Base-by-base conservation (phyloP, 2,888 invertebrate species). In the Copidosoma aretas region DNA sequence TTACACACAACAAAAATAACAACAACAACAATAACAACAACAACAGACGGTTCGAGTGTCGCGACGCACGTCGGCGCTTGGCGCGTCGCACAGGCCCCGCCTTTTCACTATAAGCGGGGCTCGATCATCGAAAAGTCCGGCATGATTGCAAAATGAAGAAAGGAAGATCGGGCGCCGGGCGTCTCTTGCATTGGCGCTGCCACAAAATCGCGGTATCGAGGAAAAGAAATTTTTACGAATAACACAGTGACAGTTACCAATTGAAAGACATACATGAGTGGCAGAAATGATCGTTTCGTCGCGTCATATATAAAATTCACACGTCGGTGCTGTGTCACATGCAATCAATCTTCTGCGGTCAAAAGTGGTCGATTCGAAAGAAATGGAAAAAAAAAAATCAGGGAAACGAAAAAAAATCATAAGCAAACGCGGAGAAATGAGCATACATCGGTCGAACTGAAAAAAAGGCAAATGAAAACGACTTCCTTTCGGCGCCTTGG, bases 401-500 rank as follows among this genome's bases (percentile, higher is more conserved):
- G 3, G 12, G 8, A 46, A 46, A 46, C 43, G 12, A 46, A 46
- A 17, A 17, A 3, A 17, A 17, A 17, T 46, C 12, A 15, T 14
- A 46, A 8, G 17, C 3, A 1, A 15, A 46, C 17, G 12, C 17
- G 12, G 43, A 41, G 52, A 19, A 24, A 46, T 21, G 54, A 63
- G 4, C 2, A 56, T 14, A 51, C 14, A 17, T 58, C 21, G 0
- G 32, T 2, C 24, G 24, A 10, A 60, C 21, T 3, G n/a, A 56
- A 41, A 14, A 61, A 32, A 49, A 51, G 57, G n/a, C 24, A 70
- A 67, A 52, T 57, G 25, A 70, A 60, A 71, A 21, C 58, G 67
- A 70, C 54, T 72, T 72, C 72, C 70, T 67, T 72, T 72, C 67
- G 70, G 67, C 67, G 67, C 67, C 62, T 72, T 72, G 64, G 64